Conservation (phyloP, 2,888 invertebrate genomes). For the Eupelmus urozonus region DNA sequence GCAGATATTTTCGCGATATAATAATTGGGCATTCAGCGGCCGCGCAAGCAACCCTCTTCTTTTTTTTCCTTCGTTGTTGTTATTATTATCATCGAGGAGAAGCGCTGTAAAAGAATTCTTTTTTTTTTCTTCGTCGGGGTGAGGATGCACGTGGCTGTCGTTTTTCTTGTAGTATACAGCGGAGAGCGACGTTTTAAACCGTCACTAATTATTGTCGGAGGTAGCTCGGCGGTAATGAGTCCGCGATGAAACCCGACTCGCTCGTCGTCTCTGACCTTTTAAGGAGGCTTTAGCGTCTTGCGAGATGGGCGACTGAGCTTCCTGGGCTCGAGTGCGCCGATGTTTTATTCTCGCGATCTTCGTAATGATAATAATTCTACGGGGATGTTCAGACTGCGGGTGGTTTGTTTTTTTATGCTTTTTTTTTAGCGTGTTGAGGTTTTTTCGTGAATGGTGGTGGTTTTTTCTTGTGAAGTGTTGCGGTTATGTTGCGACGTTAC, state of each 20-base stretch:
- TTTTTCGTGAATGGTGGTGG: no score
- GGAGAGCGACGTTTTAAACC: constrained; percentile 63
- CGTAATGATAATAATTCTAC: background rate
- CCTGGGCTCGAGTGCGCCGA: no score
- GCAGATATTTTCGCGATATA: constrained; percentile 71
- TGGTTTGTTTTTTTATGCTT: background rate
- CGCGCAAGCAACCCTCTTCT: constrained; percentile 43
- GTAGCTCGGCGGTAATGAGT: constrained; percentile 57
- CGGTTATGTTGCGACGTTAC: no score
- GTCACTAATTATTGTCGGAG: constrained; percentile 70
- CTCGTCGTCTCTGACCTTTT: constrained; percentile 61
- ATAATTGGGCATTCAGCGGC: constrained; percentile 73
- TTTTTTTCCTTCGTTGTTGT: constrained; percentile 12
- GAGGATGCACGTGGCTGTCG: background rate
- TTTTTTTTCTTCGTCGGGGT: background rate
- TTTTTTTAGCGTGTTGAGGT: no score
- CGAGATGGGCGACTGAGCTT: no score
- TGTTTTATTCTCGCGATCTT: no score
- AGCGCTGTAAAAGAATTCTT: constrained; percentile 5
- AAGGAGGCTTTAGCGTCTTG: constrained; percentile 63
- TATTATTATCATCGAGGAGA: constrained; percentile 31
- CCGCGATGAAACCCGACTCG: constrained; percentile 26
- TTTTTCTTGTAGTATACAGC: no score
- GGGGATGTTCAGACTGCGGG: background rate
- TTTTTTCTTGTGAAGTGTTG: no score